Conservation (phyloP, 1,140 invertebrate species). For the Geopemphigus sp. region DNA sequence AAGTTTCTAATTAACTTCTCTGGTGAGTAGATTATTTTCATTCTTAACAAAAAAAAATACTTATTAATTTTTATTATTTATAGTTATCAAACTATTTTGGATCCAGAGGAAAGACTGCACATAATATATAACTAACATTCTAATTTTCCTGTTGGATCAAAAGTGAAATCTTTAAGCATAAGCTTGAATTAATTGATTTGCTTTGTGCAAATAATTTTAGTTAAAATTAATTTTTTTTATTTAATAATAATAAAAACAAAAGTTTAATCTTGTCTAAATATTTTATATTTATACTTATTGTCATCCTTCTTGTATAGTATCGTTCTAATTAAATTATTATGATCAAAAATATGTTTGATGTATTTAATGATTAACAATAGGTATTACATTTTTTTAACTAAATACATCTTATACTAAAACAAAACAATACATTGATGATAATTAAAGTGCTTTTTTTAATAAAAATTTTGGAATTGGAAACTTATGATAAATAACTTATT, state of each 20-base stretch:
- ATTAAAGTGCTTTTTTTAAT: too few relatives aligned
- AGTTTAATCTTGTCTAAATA: background rate
- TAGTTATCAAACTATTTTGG: background rate
- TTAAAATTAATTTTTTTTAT: conserved; percentile 38
- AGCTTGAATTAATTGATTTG: background rate
- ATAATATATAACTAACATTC: conserved; percentile 38
- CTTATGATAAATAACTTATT: too few relatives aligned
- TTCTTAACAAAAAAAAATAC: too few relatives aligned
- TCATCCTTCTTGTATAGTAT: background rate
- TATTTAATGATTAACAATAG: background rate
- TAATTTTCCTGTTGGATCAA: conserved; percentile 24
- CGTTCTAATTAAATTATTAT: background rate
- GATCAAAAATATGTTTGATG: conserved; percentile 2
- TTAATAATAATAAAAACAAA: background rate
- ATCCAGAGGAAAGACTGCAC: conserved; percentile 42
- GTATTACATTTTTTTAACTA: background rate
- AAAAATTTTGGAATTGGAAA: too few relatives aligned
- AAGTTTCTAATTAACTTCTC: conserved; percentile 1
- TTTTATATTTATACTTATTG: conserved; percentile 13
- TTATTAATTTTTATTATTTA: background rate
- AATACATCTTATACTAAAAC: too few relatives aligned
- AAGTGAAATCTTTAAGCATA: background rate
- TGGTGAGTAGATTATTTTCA: background rate
- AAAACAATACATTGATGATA: too few relatives aligned
- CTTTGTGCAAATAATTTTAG: conserved; percentile 1